Evolutionary conservation across 2,797 vertebrate genomes (phyloP), one percentile per base, ranked within the genome.

Genomic region (Cynopterus sphinx): DNA sequence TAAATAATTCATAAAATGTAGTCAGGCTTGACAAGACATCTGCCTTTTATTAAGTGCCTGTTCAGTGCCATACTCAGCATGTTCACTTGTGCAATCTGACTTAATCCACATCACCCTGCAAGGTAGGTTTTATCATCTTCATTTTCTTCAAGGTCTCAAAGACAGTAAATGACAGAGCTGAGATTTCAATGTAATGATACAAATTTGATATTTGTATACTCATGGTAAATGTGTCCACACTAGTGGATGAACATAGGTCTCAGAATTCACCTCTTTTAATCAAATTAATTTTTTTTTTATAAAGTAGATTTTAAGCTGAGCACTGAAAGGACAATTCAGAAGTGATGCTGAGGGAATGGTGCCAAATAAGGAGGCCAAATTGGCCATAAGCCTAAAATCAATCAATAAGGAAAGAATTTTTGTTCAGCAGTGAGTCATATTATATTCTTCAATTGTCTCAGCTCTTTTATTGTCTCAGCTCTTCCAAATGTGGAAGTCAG

Each of bases 361-460:
- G 95, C 96, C 96, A 98, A 91, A 90, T 17, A 33, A 95, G 53
- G 70, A 97, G 82, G 74, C 90, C 89, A 93, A 83, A 91, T 59
- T 97, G 97, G 97, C 96, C 86, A 28, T 33, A n/a, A 81, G 95
- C 97, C 96, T 96, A 88, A 97, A 96, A 96, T 95, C 84, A 94
- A 94, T 97, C 96, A 97, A 95, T 96, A 92, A 57, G 95, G 78
- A 78, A 95, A 94, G 65, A 87, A 86, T 92, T 96, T 55, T 90
- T 95, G 43, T 91, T 89, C 87, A 81, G 90, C 22, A 8, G 95
- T 95, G 95, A 97, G 88, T 97, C 96, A 96, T 89, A 46, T 87
- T 84, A 55, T 95, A 91, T 95, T 97, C 92, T 98, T 96, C 96
- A 97, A 97, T 90, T 95, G 81, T 81, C 63, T 88, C 33, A 33